These are phyloP conservation scores for Latrodectus elegans DNA, from an alignment of 2,888 invertebrate species.

Conservation along the genomic window DNA sequence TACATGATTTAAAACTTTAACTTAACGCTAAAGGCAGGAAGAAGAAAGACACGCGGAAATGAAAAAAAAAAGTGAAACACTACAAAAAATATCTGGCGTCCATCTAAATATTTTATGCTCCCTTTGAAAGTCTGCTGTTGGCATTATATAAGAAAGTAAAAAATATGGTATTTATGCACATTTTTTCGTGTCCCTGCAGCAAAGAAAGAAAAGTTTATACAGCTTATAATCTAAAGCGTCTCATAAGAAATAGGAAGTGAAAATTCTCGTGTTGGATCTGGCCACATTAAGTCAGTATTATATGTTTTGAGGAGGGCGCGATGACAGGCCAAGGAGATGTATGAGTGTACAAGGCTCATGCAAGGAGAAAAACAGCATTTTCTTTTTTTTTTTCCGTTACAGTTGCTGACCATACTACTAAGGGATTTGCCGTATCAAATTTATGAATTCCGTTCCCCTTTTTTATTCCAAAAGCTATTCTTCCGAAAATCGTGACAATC, in stretches of 20 bases:
- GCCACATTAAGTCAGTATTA: slow-evolving; percentile 28
- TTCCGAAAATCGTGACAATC: slow-evolving; percentile 7
- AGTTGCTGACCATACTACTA: slow-evolving; percentile 18
- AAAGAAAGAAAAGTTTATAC: neutral
- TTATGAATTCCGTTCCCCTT: slow-evolving; percentile 30
- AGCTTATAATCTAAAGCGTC: slow-evolving; percentile 34
- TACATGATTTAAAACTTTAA: slow-evolving; percentile 40
- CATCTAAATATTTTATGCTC: slow-evolving; percentile 51
- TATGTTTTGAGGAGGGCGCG: slow-evolving; percentile 10
- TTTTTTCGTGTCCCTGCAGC: neutral
- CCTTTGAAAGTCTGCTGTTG: slow-evolving; percentile 39
- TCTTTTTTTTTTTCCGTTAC: slow-evolving; percentile 2
- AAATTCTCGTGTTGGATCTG: slow-evolving; percentile 9
- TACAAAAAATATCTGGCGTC: neutral
- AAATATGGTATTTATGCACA: slow-evolving; percentile 28
- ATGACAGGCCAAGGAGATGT: slow-evolving; percentile 49
- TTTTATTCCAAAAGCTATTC: neutral
- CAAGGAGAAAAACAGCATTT: slow-evolving; percentile 26
- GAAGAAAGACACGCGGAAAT: neutral
- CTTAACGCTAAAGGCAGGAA: slow-evolving; percentile 1
- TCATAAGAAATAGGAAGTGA: slow-evolving; percentile 7
- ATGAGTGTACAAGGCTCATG: slow-evolving; percentile 2
- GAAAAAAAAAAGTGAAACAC: slow-evolving; percentile 16
- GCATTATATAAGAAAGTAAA: slow-evolving; percentile 6
- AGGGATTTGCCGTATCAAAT: slow-evolving; percentile 23